These are phyloP conservation scores for Platorchestia sp. DNA, from an alignment of 1,140 invertebrate genomes.

Conservation along the genomic window DNA sequence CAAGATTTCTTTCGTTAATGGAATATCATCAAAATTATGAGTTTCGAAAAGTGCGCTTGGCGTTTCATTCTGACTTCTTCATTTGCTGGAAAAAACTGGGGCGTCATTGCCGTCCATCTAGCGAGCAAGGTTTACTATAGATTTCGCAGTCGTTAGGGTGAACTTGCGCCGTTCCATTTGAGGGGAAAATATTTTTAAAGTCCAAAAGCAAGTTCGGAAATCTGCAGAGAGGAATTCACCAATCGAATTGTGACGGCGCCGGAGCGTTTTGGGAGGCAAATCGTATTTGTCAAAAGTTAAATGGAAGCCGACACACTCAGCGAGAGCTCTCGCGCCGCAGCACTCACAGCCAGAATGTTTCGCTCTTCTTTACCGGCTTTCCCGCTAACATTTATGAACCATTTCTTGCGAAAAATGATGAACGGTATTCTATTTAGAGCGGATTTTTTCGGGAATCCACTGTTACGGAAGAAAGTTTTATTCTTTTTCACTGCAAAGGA, in stretches of 20 bases:
- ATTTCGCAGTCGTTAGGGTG: background rate
- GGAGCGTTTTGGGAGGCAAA: conserved; percentile 29
- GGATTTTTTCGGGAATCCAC: no score
- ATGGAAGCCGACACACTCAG: conserved; percentile 37
- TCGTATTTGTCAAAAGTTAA: conserved; percentile 47
- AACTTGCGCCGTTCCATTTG: background rate
- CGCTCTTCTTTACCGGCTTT: background rate
- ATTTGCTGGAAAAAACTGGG: background rate
- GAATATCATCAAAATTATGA: no score
- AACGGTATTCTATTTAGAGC: no score
- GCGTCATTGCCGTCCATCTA: background rate
- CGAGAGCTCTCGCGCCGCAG: background rate
- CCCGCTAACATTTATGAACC: no score
- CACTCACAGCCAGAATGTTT: background rate
- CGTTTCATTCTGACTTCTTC: no score
- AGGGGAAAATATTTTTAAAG: background rate
- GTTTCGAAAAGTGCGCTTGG: no score
- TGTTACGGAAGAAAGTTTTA: no score
- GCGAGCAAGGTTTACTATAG: background rate
- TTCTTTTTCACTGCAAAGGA: no score
- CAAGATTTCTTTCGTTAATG: no score
- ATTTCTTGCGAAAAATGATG: no score
- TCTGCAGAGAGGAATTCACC: conserved; percentile 13
- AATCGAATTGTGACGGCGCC: conserved; percentile 10
- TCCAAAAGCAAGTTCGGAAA: background rate